phyloP scores from a whole-genome alignment of 2,797 vertebrate species.

The Mus spretus region DNA sequence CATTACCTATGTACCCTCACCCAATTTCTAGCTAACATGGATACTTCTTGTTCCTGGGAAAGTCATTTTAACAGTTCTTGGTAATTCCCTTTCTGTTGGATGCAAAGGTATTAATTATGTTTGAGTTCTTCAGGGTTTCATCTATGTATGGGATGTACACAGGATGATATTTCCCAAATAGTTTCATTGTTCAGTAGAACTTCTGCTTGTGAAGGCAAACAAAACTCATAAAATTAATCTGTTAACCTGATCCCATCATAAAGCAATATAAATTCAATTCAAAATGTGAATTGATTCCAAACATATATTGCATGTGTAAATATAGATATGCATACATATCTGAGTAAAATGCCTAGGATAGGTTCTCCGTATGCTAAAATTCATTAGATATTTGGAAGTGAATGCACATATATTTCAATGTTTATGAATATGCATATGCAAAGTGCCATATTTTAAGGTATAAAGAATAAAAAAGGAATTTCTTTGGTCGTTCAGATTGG shows the following conservation, averaged over 20 bases:
- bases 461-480: neutral
- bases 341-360: conserved; percentile 10
- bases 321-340: neutral
- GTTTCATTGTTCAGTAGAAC: neutral
- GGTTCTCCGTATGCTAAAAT: conserved; percentile 15
- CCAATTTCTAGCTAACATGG: neutral
- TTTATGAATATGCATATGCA: neutral
- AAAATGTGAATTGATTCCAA: conserved; percentile 30
- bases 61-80: neutral
- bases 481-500: conserved; percentile 1
- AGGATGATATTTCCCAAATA: neutral
- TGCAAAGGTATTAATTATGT: neutral
- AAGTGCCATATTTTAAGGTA: conserved; percentile 34
- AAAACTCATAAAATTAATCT: conserved; percentile 18
- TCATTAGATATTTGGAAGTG: neutral
- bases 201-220: neutral
- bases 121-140: neutral
- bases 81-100: neutral
- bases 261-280: conserved; percentile 7
- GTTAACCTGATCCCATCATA: conserved; percentile 22
- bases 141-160: accelerated
- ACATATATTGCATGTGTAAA: conserved; percentile 14
- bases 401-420: conserved; percentile 11
- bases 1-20: neutral
- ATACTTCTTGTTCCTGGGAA: neutral